Conservation (phyloP, 2,113 vertebrate genomes). For the Hyaena hyaena region DNA sequence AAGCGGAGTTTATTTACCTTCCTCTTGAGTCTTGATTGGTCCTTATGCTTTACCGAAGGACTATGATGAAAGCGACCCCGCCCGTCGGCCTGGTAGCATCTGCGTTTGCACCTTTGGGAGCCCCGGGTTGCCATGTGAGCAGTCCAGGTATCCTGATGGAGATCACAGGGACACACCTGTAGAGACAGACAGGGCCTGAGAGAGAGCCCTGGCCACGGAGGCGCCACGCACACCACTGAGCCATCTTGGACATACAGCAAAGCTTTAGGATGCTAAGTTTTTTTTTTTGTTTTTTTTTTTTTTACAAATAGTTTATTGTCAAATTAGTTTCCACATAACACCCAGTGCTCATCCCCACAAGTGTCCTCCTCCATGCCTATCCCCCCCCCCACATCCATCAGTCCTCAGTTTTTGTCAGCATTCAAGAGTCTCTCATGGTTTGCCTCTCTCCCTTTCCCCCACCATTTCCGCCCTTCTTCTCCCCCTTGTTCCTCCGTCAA, state of each 20-base stretch:
- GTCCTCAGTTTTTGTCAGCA: no score
- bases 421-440: no score
- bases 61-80: fast-evolving
- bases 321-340: no score
- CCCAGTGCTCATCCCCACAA: no score
- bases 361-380: no score
- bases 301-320: no score
- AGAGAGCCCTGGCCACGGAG: background rate
- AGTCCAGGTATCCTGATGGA: background rate
- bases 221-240: fast-evolving
- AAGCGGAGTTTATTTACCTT: background rate
- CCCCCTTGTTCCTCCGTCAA: no score
- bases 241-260: fast-evolving
- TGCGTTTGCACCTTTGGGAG: background rate
- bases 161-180: background rate
- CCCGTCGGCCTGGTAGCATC: background rate
- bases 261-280: background rate
- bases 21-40: background rate
- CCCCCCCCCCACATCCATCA: no score
- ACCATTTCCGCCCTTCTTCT: no score
- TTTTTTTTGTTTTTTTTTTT: no score
- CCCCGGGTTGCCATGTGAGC: background rate
- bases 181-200: background rate
- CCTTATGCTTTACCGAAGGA: background rate
- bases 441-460: no score